Base-by-base conservation (phyloP, 1,140 invertebrate genomes). In the Samia ricini region DNA sequence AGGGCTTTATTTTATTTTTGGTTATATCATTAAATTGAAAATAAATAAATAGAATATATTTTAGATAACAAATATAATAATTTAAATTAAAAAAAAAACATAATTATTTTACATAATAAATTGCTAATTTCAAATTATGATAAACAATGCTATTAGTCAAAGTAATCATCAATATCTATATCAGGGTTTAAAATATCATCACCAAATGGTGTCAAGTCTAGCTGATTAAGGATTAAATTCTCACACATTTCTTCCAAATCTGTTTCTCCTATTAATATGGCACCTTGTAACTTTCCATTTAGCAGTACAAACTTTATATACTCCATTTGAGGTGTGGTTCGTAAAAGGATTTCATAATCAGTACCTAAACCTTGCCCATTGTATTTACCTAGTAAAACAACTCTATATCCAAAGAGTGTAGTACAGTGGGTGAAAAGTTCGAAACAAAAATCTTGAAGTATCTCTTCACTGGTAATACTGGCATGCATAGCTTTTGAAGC, bases 151-250 rank as follows among this genome's bases (percentile, higher is more conserved):
- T 59, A 18, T 33, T 90, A 99, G 94, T 99, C 99, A 94, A 99
- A 99, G 91, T 98, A 99, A 92, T 99, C 99, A 88, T 99, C 98
- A 80, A 99, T 98, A 89, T 99, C 98, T 80, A 99, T 96, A 89
- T 97, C 92, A 19, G 98, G 98, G 92, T 99, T 95, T 4, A 99
- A 92, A 66, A 99, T 94, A 88, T 99, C 95, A 87, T 99, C 97
- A 52, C 97, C 97, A 91, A 95, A 97, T 20, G 93, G 91, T 68
- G 94, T 95, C 36, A 99, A 89, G 91, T 99, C 98, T 58, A 98
- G 92, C 83, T 98, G 95, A 92, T 99, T 98, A 15, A 99, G 91
- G 79, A 99, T 99, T 50, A 99, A 91, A 92, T 99, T 99, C 91
- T 99, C 98, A 91, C 98, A 98, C 77, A 97, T 99, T 91, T 99